Conservation (phyloP, 2,113 vertebrate genomes). For the Pontoporia blainvillei region DNA sequence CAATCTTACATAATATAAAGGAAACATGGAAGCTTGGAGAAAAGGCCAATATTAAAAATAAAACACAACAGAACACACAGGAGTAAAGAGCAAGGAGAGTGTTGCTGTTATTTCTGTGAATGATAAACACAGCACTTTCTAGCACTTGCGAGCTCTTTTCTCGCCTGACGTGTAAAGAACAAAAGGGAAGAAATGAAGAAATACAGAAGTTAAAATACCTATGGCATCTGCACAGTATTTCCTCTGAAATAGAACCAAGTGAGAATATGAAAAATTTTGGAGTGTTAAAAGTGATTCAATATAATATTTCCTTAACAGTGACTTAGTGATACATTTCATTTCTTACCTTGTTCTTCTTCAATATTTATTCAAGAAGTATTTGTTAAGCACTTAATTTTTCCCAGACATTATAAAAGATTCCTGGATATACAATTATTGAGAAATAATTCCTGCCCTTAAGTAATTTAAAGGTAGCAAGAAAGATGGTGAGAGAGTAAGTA, state of each 20-base stretch:
- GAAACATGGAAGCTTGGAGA: neutral
- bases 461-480: neutral
- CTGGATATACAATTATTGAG: neutral
- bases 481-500: neutral
- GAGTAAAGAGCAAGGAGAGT: neutral
- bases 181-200: neutral
- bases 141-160: neutral
- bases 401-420: neutral
- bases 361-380: neutral
- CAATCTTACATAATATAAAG: neutral
- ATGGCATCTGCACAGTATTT: neutral
- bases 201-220: neutral
- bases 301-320: neutral
- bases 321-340: neutral
- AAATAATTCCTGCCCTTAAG: neutral
- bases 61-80: neutral
- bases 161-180: neutral
- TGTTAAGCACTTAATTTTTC: neutral
- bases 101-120: conserved; percentile 22
- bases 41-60: neutral
- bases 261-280: neutral
- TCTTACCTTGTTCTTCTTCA: neutral
- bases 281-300: neutral
- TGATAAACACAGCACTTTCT: neutral
- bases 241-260: neutral